phyloP scores from a whole-genome alignment of 2,113 vertebrate genomes.

The Bothrops jararaca region DNA sequence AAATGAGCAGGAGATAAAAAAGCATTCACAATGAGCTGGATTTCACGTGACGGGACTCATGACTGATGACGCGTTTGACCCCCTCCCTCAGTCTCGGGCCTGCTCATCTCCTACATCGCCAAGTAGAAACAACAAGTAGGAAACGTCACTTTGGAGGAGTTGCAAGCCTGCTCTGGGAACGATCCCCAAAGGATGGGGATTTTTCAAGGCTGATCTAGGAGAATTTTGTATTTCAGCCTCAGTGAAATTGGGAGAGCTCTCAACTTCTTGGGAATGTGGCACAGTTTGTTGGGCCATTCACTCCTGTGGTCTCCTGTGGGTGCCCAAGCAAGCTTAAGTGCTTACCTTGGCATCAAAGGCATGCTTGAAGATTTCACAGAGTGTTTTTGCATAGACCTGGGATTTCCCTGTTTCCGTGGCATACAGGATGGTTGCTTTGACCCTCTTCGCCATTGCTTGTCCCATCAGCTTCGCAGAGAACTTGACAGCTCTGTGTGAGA shows the following conservation, averaged over 20 bases:
- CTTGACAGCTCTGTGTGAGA: conserved; percentile 87
- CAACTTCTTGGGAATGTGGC: not conserved
- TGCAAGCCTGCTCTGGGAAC: not conserved
- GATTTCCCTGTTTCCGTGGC: conserved; percentile 97
- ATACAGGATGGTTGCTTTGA: conserved; percentile 95
- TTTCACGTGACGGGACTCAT: not conserved
- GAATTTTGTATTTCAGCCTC: not conserved
- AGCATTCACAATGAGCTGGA: not conserved
- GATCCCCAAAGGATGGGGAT: not conserved
- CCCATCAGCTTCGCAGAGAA: conserved; percentile 98
- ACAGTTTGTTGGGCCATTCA: not conserved
- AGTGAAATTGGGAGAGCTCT: not conserved
- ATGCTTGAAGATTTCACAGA: conserved; percentile 98
- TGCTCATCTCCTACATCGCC: not conserved
- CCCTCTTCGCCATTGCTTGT: conserved; percentile 97
- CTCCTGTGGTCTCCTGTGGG: fast-evolving
- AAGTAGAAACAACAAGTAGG: not conserved
- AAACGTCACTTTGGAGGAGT: not conserved
- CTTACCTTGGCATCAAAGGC: conserved; percentile 96
- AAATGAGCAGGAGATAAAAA: not conserved
- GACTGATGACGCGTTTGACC: not conserved
- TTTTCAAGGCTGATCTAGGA: not conserved
- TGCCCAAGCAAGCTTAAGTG: fast-evolving
- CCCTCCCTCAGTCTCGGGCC: not conserved
- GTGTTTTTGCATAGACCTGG: conserved; percentile 92